These are phyloP conservation scores for Oreochromis spilurus DNA, from an alignment of 2,113 vertebrate genomes.

Conservation along the genomic window DNA sequence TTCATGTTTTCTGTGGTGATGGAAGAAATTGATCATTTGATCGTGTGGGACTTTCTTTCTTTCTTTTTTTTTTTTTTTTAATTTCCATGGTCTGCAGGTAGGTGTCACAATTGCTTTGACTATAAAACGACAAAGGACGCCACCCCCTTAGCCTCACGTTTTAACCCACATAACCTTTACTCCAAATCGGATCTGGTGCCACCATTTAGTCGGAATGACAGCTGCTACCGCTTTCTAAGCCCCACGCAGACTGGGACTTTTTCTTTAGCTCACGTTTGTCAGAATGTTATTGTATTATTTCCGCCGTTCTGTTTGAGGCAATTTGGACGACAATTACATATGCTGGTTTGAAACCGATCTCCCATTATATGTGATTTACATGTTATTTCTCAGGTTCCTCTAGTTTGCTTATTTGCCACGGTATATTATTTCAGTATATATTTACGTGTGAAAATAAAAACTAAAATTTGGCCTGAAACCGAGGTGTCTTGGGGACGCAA, in stretches of 20 bases:
- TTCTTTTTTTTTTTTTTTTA: conserved; percentile 13
- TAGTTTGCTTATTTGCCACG: conserved; percentile 91
- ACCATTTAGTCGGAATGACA: conserved; percentile 73
- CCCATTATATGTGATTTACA: conserved; percentile 87
- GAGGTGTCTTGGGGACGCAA: conserved; percentile 76
- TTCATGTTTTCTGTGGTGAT: background rate
- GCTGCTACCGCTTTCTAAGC: conserved; percentile 69
- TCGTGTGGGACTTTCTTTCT: background rate
- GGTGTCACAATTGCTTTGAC: conserved; percentile 99
- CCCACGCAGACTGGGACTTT: conserved; percentile 65
- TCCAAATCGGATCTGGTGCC: conserved; percentile 84
- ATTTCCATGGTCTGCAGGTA: conserved; percentile 94
- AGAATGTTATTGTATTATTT: conserved; percentile 38
- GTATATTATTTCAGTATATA: conserved; percentile 76
- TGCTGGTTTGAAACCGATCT: conserved; percentile 77
- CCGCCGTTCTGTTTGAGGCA: conserved; percentile 68
- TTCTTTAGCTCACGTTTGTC: conserved; percentile 21
- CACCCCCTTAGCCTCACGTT: conserved; percentile 76
- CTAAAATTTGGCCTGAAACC: conserved; percentile 77
- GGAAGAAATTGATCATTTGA: conserved; percentile 54
- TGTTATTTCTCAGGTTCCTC: conserved; percentile 95
- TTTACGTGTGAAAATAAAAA: conserved; percentile 76
- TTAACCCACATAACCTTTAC: conserved; percentile 66
- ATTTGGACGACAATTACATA: conserved; percentile 59
- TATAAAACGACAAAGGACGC: conserved; percentile 81